phyloP scores from a whole-genome alignment of 2,113 vertebrate species.

The Labrus mixtus region DNA sequence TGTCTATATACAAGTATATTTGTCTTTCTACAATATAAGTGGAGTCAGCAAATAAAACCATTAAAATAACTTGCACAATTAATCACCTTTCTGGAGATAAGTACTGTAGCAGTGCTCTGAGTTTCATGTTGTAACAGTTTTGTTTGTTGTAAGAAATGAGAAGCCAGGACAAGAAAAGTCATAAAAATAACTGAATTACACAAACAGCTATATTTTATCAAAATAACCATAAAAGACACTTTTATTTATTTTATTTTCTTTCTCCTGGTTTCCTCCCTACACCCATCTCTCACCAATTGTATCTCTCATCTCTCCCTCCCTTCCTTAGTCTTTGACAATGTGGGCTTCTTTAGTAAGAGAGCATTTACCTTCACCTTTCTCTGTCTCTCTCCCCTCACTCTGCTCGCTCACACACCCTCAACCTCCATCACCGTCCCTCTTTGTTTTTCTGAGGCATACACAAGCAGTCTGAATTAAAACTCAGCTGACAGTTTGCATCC shows the following conservation, averaged over 20 bases:
- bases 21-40: not conserved
- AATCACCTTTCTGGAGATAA: not conserved
- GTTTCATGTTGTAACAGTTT: not conserved
- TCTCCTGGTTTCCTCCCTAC: conserved; percentile 7
- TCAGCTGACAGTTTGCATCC: conserved; percentile 76
- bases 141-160: conserved; percentile 3
- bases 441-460: conserved; percentile 68
- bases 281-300: conserved; percentile 7
- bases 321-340: conserved; percentile 8
- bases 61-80: not conserved
- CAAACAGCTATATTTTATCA: conserved; percentile 10
- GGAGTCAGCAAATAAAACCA: not conserved
- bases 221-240: conserved; percentile 13
- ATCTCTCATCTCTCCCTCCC: conserved; percentile 30
- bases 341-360: conserved; percentile 35
- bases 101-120: not conserved
- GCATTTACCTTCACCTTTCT: conserved; percentile 48
- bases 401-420: conserved; percentile 9
- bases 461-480: conserved; percentile 71
- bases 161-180: not conserved
- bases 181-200: conserved; percentile 31
- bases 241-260: conserved; percentile 5
- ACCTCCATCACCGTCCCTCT: conserved; percentile 41
- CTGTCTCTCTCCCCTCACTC: conserved; percentile 8
- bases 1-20: too few relatives aligned